Evolutionary conservation across 2,113 vertebrate species (phyloP), one percentile per base, ranked within the genome.

Genomic region (Cyanocitta stelleri): DNA sequence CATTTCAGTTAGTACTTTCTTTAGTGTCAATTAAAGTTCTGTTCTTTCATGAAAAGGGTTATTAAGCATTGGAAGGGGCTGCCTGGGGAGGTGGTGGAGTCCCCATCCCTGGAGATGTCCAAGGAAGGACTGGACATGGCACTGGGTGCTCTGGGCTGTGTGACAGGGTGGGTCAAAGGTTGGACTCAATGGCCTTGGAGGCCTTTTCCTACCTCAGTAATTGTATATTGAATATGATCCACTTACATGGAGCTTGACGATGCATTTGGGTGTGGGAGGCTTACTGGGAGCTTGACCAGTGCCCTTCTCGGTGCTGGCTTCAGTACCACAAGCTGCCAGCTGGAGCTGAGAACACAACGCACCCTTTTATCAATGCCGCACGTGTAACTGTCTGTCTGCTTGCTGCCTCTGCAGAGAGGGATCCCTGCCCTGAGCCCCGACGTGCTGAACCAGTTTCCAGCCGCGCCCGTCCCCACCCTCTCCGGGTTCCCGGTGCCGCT

Each of bases 381-480:
- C 1, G 3, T 49, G 18, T 30, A 1, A n/a, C 13, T 19, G 23
- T 10, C 3, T 30, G 56, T 91, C 43, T 85, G 37, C 35, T 51
- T 33, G 73, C 77, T 97, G 26, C 12, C 48, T 83, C 7, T 94
- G 33, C 96, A 99, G 99, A 99, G 98, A 24, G 99, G 99, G 85
- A 98, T 99, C 75, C 98, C 99, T 44, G 98, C 98, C 9, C 97
- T 99, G 97, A 99, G 98, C 95, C 98, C 99, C 16, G 99, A 99
- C 22, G 98, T 99, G 89, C 97, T 99, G 84, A 98, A 97, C 97
- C 99, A 99, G 97, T 99, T 99, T 83, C 98, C 99, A 18, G 98
- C 98, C 14, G 98, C 99, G n/a, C 99, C 99, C 1, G 95, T 99
- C 54, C 99, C 99, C 93, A 99, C 98, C 48, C 94, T 99, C 87